Base-by-base conservation (phyloP, 2,113 vertebrate species). In the Cairina moschata region DNA sequence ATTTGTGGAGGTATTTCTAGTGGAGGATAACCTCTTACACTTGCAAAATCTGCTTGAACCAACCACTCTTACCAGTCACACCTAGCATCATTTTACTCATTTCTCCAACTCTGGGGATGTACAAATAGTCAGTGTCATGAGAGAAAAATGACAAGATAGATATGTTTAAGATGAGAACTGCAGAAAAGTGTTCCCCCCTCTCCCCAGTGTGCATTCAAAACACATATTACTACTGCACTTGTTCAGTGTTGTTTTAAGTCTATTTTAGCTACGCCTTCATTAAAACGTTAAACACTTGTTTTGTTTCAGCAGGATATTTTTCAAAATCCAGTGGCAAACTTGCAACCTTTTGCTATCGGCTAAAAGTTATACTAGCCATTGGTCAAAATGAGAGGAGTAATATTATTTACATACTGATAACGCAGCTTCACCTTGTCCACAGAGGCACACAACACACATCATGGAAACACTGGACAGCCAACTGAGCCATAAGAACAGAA, bases 311-410 rank as follows among this genome's bases (percentile, higher is more conserved):
- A 69, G 3, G 25, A 10, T 28, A 4, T n/a, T 67, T 40, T 62
- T 48, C 29, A 56, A 88, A 77, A 77, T 16, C 1, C 2, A 48
- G 1, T 9, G 4, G 6, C 8, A 83, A 71, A 89, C 7, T 34
- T 75, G 20, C 26, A 79, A 44, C 3, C 5, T 50, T 7, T 42
- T 26, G 11, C 7, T 69, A 4, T 38, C 8, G 76, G 11, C 12
- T 29, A 81, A 75, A 76, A 2, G 17, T 6, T 1, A 0, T 13
- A 9, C 4, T 60, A 52, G 3, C 4, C 42, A 14, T 25, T 3
- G 81, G 21, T 11, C 5, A 17, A 56, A n/a, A 71, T 48, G 32
- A 67, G 2, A 38, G 2, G 2, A 34, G 9, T 52, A 42, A 7
- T 40, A 52, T 32, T 68, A 17, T 34, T 31, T 18, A 23, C 14